Conservation (phyloP, 2,113 vertebrate species). For the Paraplagusia blochii region DNA sequence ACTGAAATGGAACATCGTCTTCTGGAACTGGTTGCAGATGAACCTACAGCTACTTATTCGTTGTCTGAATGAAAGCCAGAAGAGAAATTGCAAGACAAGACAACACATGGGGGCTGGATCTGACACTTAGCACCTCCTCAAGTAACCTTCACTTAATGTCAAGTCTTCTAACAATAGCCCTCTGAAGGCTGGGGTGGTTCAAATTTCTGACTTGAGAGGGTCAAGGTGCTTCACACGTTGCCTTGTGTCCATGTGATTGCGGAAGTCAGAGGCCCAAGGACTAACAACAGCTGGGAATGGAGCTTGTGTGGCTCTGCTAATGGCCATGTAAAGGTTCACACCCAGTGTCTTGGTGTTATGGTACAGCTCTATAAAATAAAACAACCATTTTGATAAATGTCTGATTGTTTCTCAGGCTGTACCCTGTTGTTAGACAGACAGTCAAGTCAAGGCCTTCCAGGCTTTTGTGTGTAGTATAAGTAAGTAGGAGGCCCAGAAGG, state of each 20-base stretch:
- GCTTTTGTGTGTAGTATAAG: too few relatives aligned
- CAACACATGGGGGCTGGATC: slow-evolving; percentile 53
- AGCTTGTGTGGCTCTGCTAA: slow-evolving; percentile 22
- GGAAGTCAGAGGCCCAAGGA: slow-evolving; percentile 30
- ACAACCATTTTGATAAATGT: too few relatives aligned
- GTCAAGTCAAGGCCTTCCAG: neutral
- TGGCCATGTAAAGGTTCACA: slow-evolving; percentile 17
- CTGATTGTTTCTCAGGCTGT: too few relatives aligned
- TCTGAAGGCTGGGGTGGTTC: slow-evolving; percentile 40
- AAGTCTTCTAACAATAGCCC: slow-evolving; percentile 63
- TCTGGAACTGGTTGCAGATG: neutral
- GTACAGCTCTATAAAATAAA: neutral
- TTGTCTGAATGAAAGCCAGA: slow-evolving; percentile 40
- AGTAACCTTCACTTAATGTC: slow-evolving; percentile 54
- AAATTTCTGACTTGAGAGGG: slow-evolving; percentile 47
- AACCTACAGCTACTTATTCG: slow-evolving; percentile 17
- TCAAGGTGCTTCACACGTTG: slow-evolving; percentile 35
- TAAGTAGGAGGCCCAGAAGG: too few relatives aligned
- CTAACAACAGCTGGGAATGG: slow-evolving; percentile 55
- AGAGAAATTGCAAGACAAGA: slow-evolving; percentile 41
- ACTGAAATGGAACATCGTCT: too few relatives aligned
- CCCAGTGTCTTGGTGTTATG: slow-evolving; percentile 4
- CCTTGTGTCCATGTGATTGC: slow-evolving; percentile 15
- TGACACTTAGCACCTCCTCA: slow-evolving; percentile 64
- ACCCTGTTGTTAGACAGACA: neutral